A percentile compares a stretch with the other conserved stretches of the same genome.
Conservation (phyloP, 2,113 vertebrate species). For the Symphodus melops region DNA sequence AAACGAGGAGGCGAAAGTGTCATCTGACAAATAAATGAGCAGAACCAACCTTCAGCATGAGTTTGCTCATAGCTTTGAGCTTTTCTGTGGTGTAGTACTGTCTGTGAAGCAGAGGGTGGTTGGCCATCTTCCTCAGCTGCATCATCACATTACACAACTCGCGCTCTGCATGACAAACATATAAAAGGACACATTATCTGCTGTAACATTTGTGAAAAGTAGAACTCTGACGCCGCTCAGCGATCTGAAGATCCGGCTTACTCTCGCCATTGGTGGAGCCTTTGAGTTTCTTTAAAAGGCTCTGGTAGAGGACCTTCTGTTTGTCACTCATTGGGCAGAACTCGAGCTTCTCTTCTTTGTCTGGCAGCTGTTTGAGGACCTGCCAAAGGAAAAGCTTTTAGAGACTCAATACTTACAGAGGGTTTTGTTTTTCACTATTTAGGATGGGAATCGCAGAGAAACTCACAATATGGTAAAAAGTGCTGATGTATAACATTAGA, state of each 20-base stretch:
- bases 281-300: constrained; percentile 88
- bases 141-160: constrained; percentile 94
- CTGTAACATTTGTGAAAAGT: not conserved
- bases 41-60: constrained; percentile 92
- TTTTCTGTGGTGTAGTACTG: constrained; percentile 93
- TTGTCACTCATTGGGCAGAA: constrained; percentile 92
- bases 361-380: constrained; percentile 95
- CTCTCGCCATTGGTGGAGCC: constrained; percentile 80
- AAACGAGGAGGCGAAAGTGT: too few relatives aligned
- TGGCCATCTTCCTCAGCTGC: constrained; percentile 99
- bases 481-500: too few relatives aligned
- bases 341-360: constrained; percentile 89
- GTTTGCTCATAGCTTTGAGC: constrained; percentile 90
- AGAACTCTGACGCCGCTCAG: not conserved
- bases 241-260: constrained; percentile 49
- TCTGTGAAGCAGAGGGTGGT: constrained; percentile 95
- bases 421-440: too few relatives aligned
- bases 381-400: constrained; percentile 53
- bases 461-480: too few relatives aligned
- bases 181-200: not conserved
- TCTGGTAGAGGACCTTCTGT: constrained; percentile 88
- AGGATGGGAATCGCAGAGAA: not conserved
- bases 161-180: constrained; percentile 81
- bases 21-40: accelerated
- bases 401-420: not conserved